Evolutionary conservation across 1,140 invertebrate genomes (phyloP).

Genomic region (Trichoplusia ni): DNA sequence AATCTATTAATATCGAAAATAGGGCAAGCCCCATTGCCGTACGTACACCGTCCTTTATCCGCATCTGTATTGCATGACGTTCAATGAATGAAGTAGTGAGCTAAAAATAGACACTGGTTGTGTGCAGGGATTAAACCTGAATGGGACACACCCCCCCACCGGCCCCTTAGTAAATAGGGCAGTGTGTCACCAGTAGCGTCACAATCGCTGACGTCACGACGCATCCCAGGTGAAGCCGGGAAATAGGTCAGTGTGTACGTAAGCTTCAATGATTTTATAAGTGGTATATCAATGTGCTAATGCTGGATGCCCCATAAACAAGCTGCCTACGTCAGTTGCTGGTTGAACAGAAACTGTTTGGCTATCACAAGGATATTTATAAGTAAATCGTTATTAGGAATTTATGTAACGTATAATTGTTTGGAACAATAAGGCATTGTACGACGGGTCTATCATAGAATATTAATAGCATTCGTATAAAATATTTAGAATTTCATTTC

Average conservation of each 20-base stretch:
- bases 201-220: constrained; percentile 55
- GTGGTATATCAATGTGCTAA: too few species aligned
- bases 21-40: neutral
- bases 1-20: constrained; percentile 17
- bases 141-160: constrained; percentile 49
- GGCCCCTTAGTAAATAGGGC: constrained; percentile 54
- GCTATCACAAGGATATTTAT: too few species aligned
- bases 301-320: too few species aligned
- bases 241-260: constrained; percentile 53
- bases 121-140: constrained; percentile 57
- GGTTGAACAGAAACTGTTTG: too few species aligned
- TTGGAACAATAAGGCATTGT: too few species aligned
- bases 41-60: too few species aligned
- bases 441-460: too few species aligned
- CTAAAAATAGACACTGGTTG: constrained; percentile 63
- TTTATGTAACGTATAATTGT: too few species aligned
- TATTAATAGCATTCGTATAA: too few species aligned
- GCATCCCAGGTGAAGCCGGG: constrained; percentile 56
- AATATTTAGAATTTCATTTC: too few species aligned
- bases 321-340: too few species aligned
- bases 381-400: too few species aligned
- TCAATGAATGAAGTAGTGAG: constrained; percentile 69
- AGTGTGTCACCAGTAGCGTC: constrained; percentile 67
- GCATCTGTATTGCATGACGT: constrained; percentile 21
- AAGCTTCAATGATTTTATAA: neutral